A percentile compares a stretch with the other conserved stretches of the same genome.
Conservation (phyloP, 1,140 invertebrate species). For the Panagrolaimus sp. region DNA sequence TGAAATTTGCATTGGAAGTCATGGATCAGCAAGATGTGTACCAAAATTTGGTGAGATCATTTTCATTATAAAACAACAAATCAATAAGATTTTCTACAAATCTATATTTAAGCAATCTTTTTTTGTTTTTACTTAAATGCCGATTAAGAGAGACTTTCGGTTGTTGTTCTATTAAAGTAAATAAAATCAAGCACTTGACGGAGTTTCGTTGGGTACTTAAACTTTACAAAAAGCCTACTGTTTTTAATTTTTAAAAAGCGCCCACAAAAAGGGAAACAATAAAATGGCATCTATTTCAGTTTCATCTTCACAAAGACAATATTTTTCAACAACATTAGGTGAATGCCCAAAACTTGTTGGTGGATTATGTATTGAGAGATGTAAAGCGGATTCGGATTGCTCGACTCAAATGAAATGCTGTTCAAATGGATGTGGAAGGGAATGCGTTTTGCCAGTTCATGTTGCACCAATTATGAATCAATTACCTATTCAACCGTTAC, state of each 20-base stretch:
- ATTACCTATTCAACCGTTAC: conserved; percentile 36
- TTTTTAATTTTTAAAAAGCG: too few relatives aligned
- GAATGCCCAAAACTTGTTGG: conserved; percentile 42
- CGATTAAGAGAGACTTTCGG: too few relatives aligned
- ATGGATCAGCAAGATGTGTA: conserved; percentile 25
- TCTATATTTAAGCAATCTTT: neutral
- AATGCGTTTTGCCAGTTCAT: conserved; percentile 43
- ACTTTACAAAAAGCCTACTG: too few relatives aligned
- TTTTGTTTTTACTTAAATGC: conserved; percentile 11
- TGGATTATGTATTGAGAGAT: conserved; percentile 35
- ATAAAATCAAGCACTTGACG: too few relatives aligned
- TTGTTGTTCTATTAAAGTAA: too few relatives aligned
- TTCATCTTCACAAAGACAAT: neutral
- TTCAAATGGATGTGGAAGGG: conserved; percentile 46
- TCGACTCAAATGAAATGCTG: conserved; percentile 39
- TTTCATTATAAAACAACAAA: neutral
- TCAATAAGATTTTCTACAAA: neutral
- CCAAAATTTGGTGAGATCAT: conserved; percentile 25
- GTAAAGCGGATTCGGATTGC: conserved; percentile 40
- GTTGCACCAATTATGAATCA: conserved; percentile 35
- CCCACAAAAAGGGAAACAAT: too few relatives aligned
- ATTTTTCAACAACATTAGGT: conserved; percentile 18
- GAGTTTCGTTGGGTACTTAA: too few relatives aligned
- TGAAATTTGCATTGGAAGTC: conserved; percentile 27
- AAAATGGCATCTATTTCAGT: neutral